phyloP scores from a whole-genome alignment of 2,888 invertebrate species.

The Himalopsyche japonica region DNA sequence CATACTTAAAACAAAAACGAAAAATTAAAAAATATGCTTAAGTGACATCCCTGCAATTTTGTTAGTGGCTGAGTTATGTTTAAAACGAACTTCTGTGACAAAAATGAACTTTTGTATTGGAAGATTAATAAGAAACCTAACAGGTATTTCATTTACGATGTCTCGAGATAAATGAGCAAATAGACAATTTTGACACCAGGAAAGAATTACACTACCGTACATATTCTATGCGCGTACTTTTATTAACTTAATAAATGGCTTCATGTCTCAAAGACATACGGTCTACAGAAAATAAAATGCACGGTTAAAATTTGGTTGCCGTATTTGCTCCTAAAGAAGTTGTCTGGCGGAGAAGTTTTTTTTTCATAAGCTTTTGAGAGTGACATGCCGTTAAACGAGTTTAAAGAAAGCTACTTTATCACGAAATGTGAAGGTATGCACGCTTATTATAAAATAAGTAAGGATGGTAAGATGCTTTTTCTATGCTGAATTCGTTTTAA shows the following conservation, averaged over 20 bases:
- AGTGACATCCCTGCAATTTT: too few species aligned
- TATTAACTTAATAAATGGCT: neutral
- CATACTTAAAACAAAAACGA: too few species aligned
- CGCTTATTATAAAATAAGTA: too few species aligned
- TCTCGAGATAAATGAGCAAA: neutral
- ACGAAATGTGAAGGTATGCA: too few species aligned
- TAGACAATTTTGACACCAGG: neutral
- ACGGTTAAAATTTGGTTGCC: neutral
- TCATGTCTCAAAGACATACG: neutral
- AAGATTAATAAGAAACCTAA: neutral
- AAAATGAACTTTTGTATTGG: neutral
- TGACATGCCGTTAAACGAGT: neutral
- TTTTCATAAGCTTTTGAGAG: neutral
- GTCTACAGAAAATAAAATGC: neutral
- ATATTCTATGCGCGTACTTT: neutral
- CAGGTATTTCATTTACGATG: neutral
- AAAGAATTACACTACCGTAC: neutral
- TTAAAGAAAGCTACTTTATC: neutral
- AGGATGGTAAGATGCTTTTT: too few species aligned
- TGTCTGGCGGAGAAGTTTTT: neutral
- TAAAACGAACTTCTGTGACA: too few species aligned
- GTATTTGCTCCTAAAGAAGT: neutral
- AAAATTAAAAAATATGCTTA: too few species aligned
- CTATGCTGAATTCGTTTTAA: too few species aligned
- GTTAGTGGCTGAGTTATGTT: too few species aligned